Evolutionary conservation across 2,888 invertebrate genomes (phyloP).

Genomic region (Tethea ocularis): DNA sequence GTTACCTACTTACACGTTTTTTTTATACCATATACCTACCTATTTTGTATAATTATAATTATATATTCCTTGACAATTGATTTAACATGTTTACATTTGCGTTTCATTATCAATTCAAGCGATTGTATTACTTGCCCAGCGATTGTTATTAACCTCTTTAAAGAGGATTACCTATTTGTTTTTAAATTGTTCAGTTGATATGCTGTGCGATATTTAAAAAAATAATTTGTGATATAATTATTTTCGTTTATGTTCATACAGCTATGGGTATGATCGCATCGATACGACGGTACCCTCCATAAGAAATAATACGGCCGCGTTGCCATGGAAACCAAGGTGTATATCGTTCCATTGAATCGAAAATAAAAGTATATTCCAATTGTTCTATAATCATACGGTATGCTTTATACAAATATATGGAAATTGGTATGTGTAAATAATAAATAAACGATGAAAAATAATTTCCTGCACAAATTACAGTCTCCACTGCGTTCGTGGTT

Average conservation of each 20-base stretch:
- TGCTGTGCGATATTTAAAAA: background rate
- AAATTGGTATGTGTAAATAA: conserved; percentile 4
- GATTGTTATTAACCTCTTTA: background rate
- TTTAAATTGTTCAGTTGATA: background rate
- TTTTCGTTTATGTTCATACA: conserved; percentile 59
- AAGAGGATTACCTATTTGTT: background rate
- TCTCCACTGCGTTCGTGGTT: conserved; percentile 36
- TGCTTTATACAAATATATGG: background rate
- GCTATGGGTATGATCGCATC: conserved; percentile 44
- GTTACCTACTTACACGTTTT: too few species aligned
- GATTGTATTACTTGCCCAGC: background rate
- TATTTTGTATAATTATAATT: too few species aligned
- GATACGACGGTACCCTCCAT: conserved; percentile 45
- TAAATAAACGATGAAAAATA: background rate
- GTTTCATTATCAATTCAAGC: background rate
- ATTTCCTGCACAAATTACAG: conserved; percentile 22
- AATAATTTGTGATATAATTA: conserved; percentile 19
- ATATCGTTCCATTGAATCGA: conserved; percentile 53
- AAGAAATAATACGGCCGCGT: conserved; percentile 61
- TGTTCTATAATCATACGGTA: background rate
- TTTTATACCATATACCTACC: too few species aligned
- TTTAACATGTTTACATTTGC: background rate
- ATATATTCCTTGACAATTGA: too few species aligned
- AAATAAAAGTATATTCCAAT: background rate
- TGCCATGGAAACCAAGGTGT: conserved; percentile 60